Evolutionary conservation across 2,888 invertebrate genomes (phyloP), one percentile per base, ranked within the genome.

Genomic region (Phengaris arion): DNA sequence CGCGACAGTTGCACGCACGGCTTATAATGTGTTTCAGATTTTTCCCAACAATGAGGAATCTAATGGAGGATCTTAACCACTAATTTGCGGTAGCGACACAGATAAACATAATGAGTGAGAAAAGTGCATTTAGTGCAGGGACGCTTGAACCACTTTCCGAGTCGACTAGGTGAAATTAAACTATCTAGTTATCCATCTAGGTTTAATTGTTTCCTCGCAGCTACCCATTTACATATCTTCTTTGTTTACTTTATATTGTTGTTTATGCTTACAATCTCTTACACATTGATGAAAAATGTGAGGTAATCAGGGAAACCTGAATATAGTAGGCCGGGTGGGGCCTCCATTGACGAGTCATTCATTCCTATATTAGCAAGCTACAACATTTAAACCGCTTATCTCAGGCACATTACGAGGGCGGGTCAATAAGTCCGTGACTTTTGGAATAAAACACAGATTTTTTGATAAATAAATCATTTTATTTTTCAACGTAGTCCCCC

Each of bases 11-110:
- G 64, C 64, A 64, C 45, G 64, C 64, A 64, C 64, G 64, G 64
- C 64, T 64, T 35, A 64, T 64, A 64, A 64, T 64, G 64, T 64
- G 64, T 64, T 64, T 64, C 64, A 64, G 64, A 64, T 64, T 64
- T 64, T 64, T 64, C 64, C 59, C 64, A 64, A 64, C 64, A 64
- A 64, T 64, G 64, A 64, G 64, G 64, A 64, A 64, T 64, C 64
- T 64, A 64, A 64, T 64, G 64, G 64, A 64, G 64, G 64, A 64
- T 64, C 64, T 45, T 12, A 64, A 64, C 64, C 64, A 12, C 64
- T 64, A 64, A 64, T 9, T 64, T 64, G 64, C 64, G 64, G 64
- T 64, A 10, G 45, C 64, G 64, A 6, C 64, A 64, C 35, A 13
- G 64, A 59, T 64, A 35, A 64, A 35, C 64, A 12, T 64, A 64